phyloP scores from a whole-genome alignment of 2,113 vertebrate species.

The Toxostoma redivivum region DNA sequence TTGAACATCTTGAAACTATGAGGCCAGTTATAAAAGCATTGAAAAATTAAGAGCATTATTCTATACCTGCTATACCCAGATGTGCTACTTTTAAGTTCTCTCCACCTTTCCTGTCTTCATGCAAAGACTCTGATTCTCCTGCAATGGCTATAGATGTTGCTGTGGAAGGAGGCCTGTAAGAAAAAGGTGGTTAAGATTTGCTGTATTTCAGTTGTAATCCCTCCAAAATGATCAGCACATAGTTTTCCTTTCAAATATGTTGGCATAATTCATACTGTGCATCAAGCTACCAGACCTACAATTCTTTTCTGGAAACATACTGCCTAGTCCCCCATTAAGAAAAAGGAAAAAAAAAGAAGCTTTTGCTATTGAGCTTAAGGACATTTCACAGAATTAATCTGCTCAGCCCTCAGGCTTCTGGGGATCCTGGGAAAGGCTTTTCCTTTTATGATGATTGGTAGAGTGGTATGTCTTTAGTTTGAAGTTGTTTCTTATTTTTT shows the following conservation, averaged over 20 bases:
- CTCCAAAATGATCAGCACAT: not conserved
- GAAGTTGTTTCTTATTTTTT: not conserved
- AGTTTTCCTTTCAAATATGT: not conserved
- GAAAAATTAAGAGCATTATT: not conserved
- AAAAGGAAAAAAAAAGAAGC: not conserved
- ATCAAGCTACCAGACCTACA: not conserved
- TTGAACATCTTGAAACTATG: not conserved
- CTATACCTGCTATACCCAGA: conserved; percentile 73
- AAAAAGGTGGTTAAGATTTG: not conserved
- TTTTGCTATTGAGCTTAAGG: not conserved
- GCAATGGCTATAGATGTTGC: conserved; percentile 84
- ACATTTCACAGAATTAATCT: not conserved
- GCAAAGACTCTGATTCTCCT: conserved; percentile 80
- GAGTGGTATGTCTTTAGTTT: not conserved
- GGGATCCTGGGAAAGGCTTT: not conserved
- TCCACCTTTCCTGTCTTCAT: conserved; percentile 87
- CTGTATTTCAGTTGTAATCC: not conserved
- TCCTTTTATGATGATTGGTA: not conserved
- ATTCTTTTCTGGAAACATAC: not conserved
- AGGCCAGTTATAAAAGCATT: not conserved
- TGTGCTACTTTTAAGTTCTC: conserved; percentile 76
- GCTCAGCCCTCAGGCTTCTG: not conserved
- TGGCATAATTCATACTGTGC: not conserved
- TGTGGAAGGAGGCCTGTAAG: conserved; percentile 86
- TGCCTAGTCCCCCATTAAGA: not conserved